Evolutionary conservation across 2,888 invertebrate species (phyloP).

Genomic region (Blastobasis lacticolella): DNA sequence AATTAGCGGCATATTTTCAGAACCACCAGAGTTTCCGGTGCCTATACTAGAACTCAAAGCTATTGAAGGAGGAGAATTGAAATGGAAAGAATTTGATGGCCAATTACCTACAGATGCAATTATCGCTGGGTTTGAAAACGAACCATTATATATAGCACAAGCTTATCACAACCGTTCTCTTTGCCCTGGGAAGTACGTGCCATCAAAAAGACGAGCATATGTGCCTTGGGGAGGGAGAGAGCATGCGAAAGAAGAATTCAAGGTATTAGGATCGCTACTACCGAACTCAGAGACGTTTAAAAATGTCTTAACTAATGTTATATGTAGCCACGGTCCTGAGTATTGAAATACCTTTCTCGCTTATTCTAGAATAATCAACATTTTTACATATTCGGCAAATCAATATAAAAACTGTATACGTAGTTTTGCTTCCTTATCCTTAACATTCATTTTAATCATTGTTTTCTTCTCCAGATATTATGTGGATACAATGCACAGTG

Average conservation of each 20-base stretch:
- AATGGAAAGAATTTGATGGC: slow-evolving; percentile 77
- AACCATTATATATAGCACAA: slow-evolving; percentile 79
- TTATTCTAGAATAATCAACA: too few species aligned
- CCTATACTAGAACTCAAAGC: slow-evolving; percentile 17
- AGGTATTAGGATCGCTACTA: slow-evolving; percentile 56
- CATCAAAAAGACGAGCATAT: slow-evolving; percentile 80
- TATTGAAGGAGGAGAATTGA: slow-evolving; percentile 52
- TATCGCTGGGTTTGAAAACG: slow-evolving; percentile 78
- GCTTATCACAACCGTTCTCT: slow-evolving; percentile 81
- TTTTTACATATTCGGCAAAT: too few species aligned
- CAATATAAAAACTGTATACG: too few species aligned
- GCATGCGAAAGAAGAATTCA: slow-evolving; percentile 79
- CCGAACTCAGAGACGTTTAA: neutral
- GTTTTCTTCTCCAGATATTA: slow-evolving; percentile 34
- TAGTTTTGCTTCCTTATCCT: too few species aligned
- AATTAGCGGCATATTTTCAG: slow-evolving; percentile 13
- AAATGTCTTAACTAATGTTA: neutral
- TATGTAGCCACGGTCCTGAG: too few species aligned
- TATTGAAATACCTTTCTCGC: too few species aligned
- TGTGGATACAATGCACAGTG: slow-evolving; percentile 53
- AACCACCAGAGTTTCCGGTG: slow-evolving; percentile 16
- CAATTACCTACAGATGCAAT: slow-evolving; percentile 81
- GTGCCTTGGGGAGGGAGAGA: slow-evolving; percentile 85
- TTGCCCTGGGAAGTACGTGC: slow-evolving; percentile 85
- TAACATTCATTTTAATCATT: neutral